Evolutionary conservation across 2,113 vertebrate genomes (phyloP), one percentile per base, ranked within the genome.

Genomic region (Megaceryle torquata): DNA sequence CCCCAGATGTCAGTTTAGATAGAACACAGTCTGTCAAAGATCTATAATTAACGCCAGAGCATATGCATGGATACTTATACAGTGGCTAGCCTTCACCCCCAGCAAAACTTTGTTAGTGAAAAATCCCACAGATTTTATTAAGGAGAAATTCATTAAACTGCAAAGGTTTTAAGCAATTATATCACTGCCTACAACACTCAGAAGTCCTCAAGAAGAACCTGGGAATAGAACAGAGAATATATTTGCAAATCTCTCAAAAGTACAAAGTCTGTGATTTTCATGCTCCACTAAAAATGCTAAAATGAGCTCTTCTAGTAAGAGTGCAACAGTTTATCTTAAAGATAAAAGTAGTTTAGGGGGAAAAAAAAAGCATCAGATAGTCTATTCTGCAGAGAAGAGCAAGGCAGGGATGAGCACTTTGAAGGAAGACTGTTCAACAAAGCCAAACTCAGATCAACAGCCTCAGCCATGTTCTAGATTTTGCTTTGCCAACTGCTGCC

Each of bases 11-110:
- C 93, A 41, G 74, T 64, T 88, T 72, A 86, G 65, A 84, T 37
- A 64, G 61, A 82, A 60, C 50, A 57, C n/a, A 93, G 74, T 68
- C 92, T 93, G 83, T 92, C 81, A 86, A 53, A 91, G 86, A 93
- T 93, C 76, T 72, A 44, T 96, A 93, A 77, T 94, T 94, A 84
- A 94, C 76, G 88, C 53, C 5, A 3, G 43, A 21, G 25, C 64
- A 78, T 59, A 90, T 37, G 33, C 46, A 63, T 10, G 13, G 57
- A 81, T 77, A 77, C 51, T 88, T 48, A 71, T 0, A 59, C 35
- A 72, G 51, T 13, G 48, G 22, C 39, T 37, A 31, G 37, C 24
- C 50, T 51, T 14, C 50, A 22, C 50, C 22, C 24, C 24, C 50
- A 81, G 26, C 6, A 51, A 24, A 77, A 77, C 17, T 76, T 51